Evolutionary conservation across 2,797 vertebrate species (phyloP), one percentile per base, ranked within the genome.

Genomic region (Borostomias antarcticus): DNA sequence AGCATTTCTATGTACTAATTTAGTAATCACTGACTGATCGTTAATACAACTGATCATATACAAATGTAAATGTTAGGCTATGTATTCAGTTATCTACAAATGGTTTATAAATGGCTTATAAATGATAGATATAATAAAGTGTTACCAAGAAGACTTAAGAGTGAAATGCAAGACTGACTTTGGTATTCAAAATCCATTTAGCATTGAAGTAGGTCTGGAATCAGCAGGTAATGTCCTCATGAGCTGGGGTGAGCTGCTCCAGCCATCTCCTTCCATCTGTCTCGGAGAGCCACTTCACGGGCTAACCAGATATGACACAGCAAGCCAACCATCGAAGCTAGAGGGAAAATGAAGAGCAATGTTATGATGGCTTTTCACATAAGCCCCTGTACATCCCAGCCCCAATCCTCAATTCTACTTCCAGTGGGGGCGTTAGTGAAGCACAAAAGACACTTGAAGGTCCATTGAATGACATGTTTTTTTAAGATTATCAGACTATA

Each of bases 241-340:
- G 35, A 60, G 66, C 47, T 51, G 11, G 43, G 61, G 15, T 76
- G 30, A 66, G 32, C 58, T 64, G 50, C 52, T 23, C n/a, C 58
- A 51, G 40, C 37, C 58, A 0, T 10, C 2, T 19, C 54, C 28
- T 8, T 19, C 2, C 50, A 32, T 61, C 35, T 32, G 63, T 56
- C 52, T 32, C 37, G 43, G 2, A 50, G 51, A 48, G 53, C 47
- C 58, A 67, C 43, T 54, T 62, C 66, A 64, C 53, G 69, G 61
- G 37, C n/a, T 57, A 71, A 77, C 48, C n/a, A 64, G 56, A 28
- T 66, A 40, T 21, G 69, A 62, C 52, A 75, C 28, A 62, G 60
- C 45, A 62, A 61, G 47, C 52, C 52, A 73, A 53, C 57, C 13
- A 23, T 47, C 32, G 48, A 33, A 64, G 52, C 30, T 56, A 30